Evolutionary conservation across 2,797 vertebrate species (phyloP).

Genomic region (Tinamus major): DNA sequence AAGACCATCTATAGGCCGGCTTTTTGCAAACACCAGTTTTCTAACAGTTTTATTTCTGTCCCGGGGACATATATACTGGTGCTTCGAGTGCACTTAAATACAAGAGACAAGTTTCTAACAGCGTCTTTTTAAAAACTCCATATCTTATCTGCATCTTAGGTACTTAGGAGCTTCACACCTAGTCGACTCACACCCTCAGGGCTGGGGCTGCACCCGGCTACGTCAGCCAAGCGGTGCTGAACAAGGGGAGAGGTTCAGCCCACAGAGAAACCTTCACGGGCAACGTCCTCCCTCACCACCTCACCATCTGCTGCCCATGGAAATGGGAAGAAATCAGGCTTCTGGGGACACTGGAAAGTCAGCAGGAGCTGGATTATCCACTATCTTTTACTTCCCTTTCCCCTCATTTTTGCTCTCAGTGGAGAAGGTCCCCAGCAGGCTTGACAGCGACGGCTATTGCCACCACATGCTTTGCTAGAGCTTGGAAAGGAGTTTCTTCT

Average conservation of each 20-base stretch:
- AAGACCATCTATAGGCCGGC: not conserved
- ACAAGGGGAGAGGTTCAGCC: conserved; percentile 59
- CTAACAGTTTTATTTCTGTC: not conserved
- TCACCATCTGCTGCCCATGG: fast-evolving
- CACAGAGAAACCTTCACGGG: conserved; percentile 17
- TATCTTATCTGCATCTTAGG: conserved; percentile 66
- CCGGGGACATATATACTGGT: not conserved
- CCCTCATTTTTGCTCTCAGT: not conserved
- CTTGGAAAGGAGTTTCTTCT: conserved; percentile 37
- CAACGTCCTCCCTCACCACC: conserved; percentile 16
- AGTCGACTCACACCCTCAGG: conserved; percentile 48
- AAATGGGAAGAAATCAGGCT: fast-evolving
- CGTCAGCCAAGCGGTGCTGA: not conserved
- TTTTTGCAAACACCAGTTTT: not conserved
- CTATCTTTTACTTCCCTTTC: not conserved
- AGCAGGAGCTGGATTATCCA: not conserved
- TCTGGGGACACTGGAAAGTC: fast-evolving
- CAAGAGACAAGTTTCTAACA: not conserved
- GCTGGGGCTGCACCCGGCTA: conserved; percentile 44
- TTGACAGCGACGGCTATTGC: not conserved
- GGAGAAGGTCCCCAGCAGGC: fast-evolving
- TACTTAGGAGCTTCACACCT: conserved; percentile 57
- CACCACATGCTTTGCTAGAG: not conserved
- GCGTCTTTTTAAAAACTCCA: not conserved
- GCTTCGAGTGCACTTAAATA: conserved; percentile 45